Percentiles rank a stretch among this genome's conserved stretches.
phyloP scores from a whole-genome alignment of 2,113 vertebrate species.

The Sprattus sprattus region DNA sequence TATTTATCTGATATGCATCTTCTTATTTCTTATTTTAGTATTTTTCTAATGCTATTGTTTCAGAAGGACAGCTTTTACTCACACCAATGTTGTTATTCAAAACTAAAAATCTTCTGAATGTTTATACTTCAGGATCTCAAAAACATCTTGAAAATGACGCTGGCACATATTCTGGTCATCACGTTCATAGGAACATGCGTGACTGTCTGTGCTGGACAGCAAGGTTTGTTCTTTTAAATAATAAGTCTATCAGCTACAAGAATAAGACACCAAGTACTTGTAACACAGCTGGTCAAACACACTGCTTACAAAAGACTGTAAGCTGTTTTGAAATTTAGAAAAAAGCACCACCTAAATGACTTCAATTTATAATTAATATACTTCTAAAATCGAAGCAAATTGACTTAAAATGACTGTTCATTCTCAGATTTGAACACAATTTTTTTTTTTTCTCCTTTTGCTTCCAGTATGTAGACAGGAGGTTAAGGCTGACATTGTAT shows the following conservation, averaged over 20 bases:
- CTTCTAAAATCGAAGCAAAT: neutral
- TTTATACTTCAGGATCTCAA: neutral
- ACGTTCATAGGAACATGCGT: neutral
- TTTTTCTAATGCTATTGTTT: too few species aligned
- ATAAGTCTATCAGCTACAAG: neutral
- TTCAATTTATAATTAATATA: neutral
- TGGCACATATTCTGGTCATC: neutral
- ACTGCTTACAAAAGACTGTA: neutral
- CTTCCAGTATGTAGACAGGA: conserved; percentile 80
- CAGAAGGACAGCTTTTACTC: too few species aligned
- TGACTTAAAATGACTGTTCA: neutral
- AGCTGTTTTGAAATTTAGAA: neutral
- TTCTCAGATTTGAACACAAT: neutral
- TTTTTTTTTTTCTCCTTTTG: neutral
- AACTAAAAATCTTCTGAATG: neutral
- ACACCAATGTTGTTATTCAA: neutral
- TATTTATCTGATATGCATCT: too few species aligned
- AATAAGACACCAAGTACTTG: neutral
- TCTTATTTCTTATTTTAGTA: too few species aligned
- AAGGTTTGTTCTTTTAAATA: conserved; percentile 7
- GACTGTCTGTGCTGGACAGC: neutral
- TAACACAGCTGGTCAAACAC: neutral
- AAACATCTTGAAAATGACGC: neutral
- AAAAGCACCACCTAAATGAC: too few species aligned
- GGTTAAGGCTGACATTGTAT: conserved; percentile 86